Conservation (phyloP, 2,888 invertebrate species). For the Notodonta dromedarius region DNA sequence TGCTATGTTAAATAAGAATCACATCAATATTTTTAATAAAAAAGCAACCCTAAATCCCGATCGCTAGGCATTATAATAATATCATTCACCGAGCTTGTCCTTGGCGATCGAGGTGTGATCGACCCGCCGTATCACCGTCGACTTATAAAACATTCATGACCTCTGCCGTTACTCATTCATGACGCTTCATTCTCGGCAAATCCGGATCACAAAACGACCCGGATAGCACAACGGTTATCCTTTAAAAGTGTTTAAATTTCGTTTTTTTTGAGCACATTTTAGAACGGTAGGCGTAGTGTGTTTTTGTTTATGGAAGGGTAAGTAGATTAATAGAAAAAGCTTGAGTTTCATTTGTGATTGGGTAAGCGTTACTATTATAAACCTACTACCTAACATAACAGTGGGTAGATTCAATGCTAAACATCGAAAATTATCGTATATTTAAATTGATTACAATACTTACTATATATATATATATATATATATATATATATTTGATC, state of each 20-base stretch:
- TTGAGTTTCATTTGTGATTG: too few relatives aligned
- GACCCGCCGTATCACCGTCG: conserved; percentile 59
- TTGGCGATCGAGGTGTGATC: conserved; percentile 51
- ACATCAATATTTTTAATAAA: neutral
- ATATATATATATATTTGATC: too few relatives aligned
- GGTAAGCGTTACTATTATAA: too few relatives aligned
- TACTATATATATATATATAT: too few relatives aligned
- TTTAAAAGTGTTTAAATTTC: conserved; percentile 30
- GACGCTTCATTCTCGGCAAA: conserved; percentile 52
- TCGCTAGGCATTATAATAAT: conserved; percentile 21
- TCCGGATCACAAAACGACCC: conserved; percentile 50
- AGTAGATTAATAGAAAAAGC: too few relatives aligned
- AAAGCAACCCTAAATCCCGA: conserved; percentile 14
- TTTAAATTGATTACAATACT: too few relatives aligned
- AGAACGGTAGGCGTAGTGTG: too few relatives aligned
- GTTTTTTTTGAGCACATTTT: conserved; percentile 10
- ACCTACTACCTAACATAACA: too few relatives aligned
- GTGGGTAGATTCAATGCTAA: too few relatives aligned
- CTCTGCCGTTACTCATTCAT: conserved; percentile 73
- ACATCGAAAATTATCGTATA: too few relatives aligned
- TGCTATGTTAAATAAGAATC: neutral
- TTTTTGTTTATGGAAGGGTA: too few relatives aligned
- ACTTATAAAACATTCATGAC: conserved; percentile 78
- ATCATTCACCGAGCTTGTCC: conserved; percentile 30
- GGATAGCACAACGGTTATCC: conserved; percentile 45